Evolutionary conservation across 2,113 vertebrate genomes (phyloP), one percentile per base, ranked within the genome.

Genomic region (Pelusios castaneus): DNA sequence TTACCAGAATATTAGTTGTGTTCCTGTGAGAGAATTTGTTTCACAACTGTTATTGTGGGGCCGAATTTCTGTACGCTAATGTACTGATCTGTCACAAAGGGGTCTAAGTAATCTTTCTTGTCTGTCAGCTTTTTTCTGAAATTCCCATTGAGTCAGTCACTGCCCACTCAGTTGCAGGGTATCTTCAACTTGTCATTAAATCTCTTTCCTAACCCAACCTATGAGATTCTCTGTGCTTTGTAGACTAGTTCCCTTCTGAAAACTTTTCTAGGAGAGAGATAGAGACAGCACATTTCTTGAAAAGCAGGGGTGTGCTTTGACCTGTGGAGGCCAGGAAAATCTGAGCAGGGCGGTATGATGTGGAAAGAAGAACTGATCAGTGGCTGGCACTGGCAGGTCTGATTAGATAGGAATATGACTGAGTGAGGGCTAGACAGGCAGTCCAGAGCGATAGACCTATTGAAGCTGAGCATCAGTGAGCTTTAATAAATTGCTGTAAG

Each of bases 21-120:
- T 8, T 47, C 6, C 47, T 47, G 47, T 47, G 47, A 10, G 47
- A 73, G 73, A 83, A 67, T 77, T 10, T 10, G 10, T 9, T 41
- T 34, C 75, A 49, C 73, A 1, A 12, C 52, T 1, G 2, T 75
- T 31, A 0, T 76, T 3, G 3, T 0, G 3, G 3, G 56, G 13
- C 25, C 2, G 2, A 73, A 60, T 86, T 86, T 88, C 82, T 95
- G 87, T 47, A 43, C 6, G 3, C 0, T 1, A 60, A 13, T 2
- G 2, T 22, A 27, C 54, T 49, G 80, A 80, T 70, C 17, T 52
- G 80, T 24, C 41, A 7, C 41, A 9, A 45, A 55, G 92, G 41
- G 5, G 8, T 76, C 5, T 45, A 34, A 58, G 6, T 16, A 49
- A 27, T 21, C n/a, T 22, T 16, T 58, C 3, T 25, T 10, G 12